These are phyloP conservation scores for Rhopalosiphum maidis DNA, from an alignment of 1,140 invertebrate species.

Conservation along the genomic window DNA sequence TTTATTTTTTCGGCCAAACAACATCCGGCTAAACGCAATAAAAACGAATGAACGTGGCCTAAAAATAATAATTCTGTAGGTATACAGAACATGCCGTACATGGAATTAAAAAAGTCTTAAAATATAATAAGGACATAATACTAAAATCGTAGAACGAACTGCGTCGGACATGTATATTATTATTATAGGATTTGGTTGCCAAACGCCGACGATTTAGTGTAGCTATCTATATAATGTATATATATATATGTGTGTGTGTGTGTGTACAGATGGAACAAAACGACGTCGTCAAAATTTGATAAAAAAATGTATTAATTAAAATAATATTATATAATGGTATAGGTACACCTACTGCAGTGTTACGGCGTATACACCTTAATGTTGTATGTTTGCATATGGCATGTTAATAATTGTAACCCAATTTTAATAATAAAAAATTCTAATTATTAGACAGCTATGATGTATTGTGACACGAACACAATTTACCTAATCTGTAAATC, in stretches of 20 bases:
- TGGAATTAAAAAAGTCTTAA: slow-evolving; percentile 6
- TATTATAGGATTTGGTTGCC: not conserved
- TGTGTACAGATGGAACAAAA: not conserved
- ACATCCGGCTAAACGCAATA: not conserved
- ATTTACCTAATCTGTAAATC: not conserved
- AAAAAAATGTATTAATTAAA: not conserved
- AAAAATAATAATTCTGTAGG: not conserved
- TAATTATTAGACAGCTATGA: not conserved
- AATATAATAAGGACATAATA: not conserved
- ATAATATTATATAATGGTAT: no score
- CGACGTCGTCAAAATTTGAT: not conserved
- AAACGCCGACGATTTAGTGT: not conserved
- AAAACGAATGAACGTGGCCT: not conserved
- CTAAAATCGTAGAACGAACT: not conserved
- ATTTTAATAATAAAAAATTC: not conserved
- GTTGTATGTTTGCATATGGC: not conserved
- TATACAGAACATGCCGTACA: not conserved
- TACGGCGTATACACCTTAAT: no score
- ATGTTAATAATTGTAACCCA: not conserved
- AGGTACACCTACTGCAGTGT: no score
- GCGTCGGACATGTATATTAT: not conserved
- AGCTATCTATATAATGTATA: not conserved
- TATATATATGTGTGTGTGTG: not conserved
- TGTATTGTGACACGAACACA: not conserved
- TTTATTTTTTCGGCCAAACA: not conserved